phyloP scores from a whole-genome alignment of 2,797 vertebrate species.

The Tapera naevia region DNA sequence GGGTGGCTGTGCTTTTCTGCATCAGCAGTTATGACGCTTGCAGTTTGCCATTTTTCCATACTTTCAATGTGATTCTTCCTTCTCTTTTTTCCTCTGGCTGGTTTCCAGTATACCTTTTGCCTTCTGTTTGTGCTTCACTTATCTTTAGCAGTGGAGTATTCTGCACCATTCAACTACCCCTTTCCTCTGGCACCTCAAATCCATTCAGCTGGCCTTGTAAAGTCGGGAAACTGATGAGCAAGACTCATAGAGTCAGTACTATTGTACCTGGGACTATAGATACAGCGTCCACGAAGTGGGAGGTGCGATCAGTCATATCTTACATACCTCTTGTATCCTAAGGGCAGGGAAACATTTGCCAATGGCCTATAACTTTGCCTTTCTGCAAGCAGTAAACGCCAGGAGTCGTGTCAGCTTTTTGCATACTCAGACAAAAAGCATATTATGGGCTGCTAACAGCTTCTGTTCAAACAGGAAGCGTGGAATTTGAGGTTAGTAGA shows the following conservation, averaged over 20 bases:
- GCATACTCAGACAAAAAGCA: neutral
- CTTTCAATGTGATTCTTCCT: neutral
- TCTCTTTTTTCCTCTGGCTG: neutral
- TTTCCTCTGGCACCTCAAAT: neutral
- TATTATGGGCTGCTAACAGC: neutral
- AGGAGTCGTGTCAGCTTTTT: neutral
- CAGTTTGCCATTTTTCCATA: neutral
- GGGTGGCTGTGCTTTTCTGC: neutral
- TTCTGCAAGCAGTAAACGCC: neutral
- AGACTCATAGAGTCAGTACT: neutral
- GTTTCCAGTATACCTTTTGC: neutral
- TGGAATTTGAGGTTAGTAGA: neutral
- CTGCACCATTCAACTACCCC: neutral
- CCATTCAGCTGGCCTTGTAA: neutral
- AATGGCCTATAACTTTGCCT: neutral
- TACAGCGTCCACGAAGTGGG: accelerated
- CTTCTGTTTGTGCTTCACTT: accelerated
- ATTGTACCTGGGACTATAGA: neutral
- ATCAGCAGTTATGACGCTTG: neutral
- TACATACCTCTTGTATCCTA: neutral
- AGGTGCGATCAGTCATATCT: neutral
- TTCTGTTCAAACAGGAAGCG: neutral
- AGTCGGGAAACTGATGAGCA: neutral
- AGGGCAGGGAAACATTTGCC: neutral
- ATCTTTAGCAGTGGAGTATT: accelerated